Evolutionary conservation across 2,113 vertebrate genomes (phyloP), one percentile per base, ranked within the genome.

Genomic region (Asarcornis scutulata): DNA sequence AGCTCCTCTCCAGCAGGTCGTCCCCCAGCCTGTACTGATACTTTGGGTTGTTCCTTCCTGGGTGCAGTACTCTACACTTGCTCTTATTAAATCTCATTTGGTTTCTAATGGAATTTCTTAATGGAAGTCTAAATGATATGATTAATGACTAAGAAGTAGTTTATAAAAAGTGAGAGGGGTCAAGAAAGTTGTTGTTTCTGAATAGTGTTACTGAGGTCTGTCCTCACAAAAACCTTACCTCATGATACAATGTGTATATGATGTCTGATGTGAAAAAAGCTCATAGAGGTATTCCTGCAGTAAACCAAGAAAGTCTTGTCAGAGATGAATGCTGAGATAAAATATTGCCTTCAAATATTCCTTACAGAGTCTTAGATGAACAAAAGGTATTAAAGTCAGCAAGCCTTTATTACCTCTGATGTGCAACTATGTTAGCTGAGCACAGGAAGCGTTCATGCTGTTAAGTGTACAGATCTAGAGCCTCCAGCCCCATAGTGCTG

Each of bases 301-400:
- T 58, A 90, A 88, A 88, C 53, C 13, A 66, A 76, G 59, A 11
- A 69, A 46, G 23, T 27, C 52, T 93, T 55, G 40, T 44, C 31
- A 50, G 87, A 91, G 64, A 17, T 56, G 44, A 93, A 68, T 42
- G 32, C 64, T 40, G 76, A 90, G 73, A 38, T 38, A 86, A 96
- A 95, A 86, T 68, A 85, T 25, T 88, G 64, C 68, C 55, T 81
- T 83, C 73, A 91, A 88, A 86, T 86, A 64, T 46, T 94, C 42
- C 83, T 88, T 58, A 79, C 9, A 4, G 64, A 82, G 23, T 76
- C 50, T 67, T 82, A 78, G 58, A 79, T 73, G 79, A 94, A 73
- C 48, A 91, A 91, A 79, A 84, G 79, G 58, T 86, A 67, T 56
- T 58, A 6, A 94, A 93, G 62, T 81, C 89, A 95, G 48, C 23